Evolutionary conservation across 53 echinoderm and acorn worm species (phyloP).

Genomic region (Pentamera pediparva): DNA sequence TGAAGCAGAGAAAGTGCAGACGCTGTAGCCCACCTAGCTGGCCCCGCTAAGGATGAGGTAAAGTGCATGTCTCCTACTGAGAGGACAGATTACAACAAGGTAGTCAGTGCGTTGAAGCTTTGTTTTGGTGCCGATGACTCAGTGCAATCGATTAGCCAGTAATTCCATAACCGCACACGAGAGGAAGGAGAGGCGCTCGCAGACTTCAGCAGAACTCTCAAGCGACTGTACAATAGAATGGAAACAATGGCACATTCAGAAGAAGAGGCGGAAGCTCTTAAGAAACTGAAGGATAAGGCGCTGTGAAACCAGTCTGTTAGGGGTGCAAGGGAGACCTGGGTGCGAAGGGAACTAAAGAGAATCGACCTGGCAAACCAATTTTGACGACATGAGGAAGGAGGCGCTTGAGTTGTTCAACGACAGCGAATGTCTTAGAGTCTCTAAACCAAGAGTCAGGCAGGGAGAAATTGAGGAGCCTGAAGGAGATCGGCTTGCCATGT

Average conservation of each 20-base stretch:
- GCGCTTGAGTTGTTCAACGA: neutral
- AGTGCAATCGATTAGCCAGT: conserved; percentile 17
- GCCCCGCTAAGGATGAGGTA: conserved; percentile 40
- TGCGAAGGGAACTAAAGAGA: conserved; percentile 19
- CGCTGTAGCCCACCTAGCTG: conserved; percentile 33
- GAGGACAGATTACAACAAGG: neutral
- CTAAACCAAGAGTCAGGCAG: neutral
- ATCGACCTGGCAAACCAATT: neutral
- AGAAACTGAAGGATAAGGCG: conserved; percentile 10
- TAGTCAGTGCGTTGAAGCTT: neutral
- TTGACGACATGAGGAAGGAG: neutral
- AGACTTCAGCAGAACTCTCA: conserved; percentile 28
- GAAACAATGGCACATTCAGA: conserved; percentile 5
- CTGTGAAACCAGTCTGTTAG: conserved; percentile 14
- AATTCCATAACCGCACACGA: conserved; percentile 25
- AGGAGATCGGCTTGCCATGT: too few species aligned
- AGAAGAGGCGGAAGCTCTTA: conserved; percentile 21
- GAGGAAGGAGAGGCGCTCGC: conserved; percentile 27
- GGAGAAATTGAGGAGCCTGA: too few species aligned
- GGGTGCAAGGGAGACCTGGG: conserved; percentile 28
- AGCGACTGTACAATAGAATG: conserved; percentile 14
- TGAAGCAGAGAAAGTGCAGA: neutral
- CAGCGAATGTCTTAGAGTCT: neutral
- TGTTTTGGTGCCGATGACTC: conserved; percentile 36
- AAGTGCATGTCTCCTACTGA: neutral